Percentiles rank a stretch among this genome's conserved stretches.
Conservation (phyloP, 2,797 vertebrate genomes). For the Dendrocincla fuliginosa region DNA sequence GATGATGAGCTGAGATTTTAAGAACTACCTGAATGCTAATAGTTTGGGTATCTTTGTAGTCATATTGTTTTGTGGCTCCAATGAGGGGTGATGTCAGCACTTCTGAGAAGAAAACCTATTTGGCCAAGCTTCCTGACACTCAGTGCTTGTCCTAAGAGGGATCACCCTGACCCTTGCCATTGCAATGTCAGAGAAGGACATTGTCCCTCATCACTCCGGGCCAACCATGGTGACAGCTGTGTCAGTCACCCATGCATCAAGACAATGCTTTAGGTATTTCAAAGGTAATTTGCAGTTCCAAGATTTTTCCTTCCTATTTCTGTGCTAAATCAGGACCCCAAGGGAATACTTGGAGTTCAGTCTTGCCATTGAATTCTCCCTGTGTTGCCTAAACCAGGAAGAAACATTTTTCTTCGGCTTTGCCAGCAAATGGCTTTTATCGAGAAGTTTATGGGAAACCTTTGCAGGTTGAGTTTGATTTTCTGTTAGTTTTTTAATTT, state of each 20-base stretch:
- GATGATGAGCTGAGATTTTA: not conserved
- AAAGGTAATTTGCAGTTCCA: not conserved
- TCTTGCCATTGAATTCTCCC: not conserved
- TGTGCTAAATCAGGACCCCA: not conserved
- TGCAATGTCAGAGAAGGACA: not conserved
- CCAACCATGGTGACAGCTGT: not conserved
- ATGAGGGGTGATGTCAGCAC: not conserved
- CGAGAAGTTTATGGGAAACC: not conserved
- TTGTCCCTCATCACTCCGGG: accelerated
- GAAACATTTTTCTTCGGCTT: not conserved
- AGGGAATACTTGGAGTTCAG: not conserved
- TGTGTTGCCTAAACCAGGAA: not conserved
- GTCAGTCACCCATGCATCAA: not conserved
- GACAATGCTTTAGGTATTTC: not conserved
- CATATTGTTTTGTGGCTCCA: not conserved
- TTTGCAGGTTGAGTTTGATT: not conserved
- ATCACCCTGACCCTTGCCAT: not conserved
- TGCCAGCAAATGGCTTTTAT: not conserved
- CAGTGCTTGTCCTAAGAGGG: not conserved
- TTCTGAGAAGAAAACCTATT: not conserved
- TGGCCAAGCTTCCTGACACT: not conserved
- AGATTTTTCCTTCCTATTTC: not conserved
- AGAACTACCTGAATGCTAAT: not conserved
- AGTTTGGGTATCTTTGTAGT: not conserved
- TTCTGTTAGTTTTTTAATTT: not conserved